Evolutionary conservation across 2,797 vertebrate genomes (phyloP).

Genomic region (Phataginus tetradactyla): DNA sequence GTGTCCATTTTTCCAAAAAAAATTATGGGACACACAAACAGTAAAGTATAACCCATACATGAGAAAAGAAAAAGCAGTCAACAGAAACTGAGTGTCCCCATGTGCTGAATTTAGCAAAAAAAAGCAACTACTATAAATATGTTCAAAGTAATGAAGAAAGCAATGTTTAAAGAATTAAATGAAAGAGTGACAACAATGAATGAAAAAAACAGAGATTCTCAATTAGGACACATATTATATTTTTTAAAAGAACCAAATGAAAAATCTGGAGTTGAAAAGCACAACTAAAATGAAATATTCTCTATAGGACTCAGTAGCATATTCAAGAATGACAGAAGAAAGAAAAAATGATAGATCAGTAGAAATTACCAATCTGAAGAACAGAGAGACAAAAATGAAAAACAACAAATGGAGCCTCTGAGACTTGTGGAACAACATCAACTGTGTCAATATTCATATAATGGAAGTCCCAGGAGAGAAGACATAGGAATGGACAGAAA

Average conservation of each 20-base stretch:
- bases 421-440: not conserved
- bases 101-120: not conserved
- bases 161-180: constrained; percentile 22
- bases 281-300: constrained; percentile 16
- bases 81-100: not conserved
- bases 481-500: not conserved
- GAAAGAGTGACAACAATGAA: not conserved
- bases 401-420: not conserved
- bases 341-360: not conserved
- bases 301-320: not conserved
- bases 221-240: not conserved
- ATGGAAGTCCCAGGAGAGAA: not conserved
- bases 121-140: not conserved
- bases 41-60: not conserved
- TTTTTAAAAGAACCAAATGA: not conserved
- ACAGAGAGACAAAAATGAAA: not conserved
- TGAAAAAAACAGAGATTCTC: not conserved
- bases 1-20: not conserved
- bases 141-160: not conserved
- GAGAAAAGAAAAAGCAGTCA: not conserved
- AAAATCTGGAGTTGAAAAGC: constrained; percentile 5
- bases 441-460: not conserved
- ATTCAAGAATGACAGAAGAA: not conserved
- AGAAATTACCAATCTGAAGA: not conserved
- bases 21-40: not conserved